Evolutionary conservation across 30 jellyfish, hydroid and myxozoan species (phyloP).

Genomic region (Mastigias papua): DNA sequence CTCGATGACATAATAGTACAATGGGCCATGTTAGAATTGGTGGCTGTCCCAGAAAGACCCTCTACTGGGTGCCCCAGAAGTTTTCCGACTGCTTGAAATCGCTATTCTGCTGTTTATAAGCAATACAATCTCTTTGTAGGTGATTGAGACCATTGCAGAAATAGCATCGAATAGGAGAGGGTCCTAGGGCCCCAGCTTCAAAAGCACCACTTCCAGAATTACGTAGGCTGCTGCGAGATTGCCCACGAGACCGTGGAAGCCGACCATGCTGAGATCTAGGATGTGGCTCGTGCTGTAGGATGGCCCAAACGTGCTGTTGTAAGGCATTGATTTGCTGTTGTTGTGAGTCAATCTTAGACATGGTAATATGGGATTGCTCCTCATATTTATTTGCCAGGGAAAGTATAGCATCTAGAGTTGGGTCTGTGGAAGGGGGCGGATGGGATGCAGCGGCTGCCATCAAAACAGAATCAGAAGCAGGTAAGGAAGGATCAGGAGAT

Average conservation of each 20-base stretch:
- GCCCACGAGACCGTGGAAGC: neutral
- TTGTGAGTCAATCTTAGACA: constrained; percentile 11
- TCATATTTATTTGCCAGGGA: constrained; percentile 30
- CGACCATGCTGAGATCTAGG: neutral
- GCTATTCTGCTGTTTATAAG: constrained; percentile 5
- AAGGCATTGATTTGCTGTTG: constrained; percentile 35
- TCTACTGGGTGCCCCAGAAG: constrained; percentile 4
- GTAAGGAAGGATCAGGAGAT: neutral
- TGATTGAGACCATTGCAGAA: constrained; percentile 5
- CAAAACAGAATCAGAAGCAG: constrained; percentile 33
- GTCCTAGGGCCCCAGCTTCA: constrained; percentile 5
- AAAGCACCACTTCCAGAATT: neutral
- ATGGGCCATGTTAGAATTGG: neutral
- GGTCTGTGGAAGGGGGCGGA: constrained; percentile 23
- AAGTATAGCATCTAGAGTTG: constrained; percentile 44
- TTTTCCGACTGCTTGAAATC: neutral
- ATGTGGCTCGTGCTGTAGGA: neutral
- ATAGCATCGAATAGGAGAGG: constrained; percentile 5
- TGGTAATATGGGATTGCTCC: constrained; percentile 37
- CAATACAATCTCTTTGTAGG: constrained; percentile 1
- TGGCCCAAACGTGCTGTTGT: constrained; percentile 7
- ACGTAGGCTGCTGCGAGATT: constrained; percentile 2
- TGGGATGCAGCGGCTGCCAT: constrained; percentile 14
- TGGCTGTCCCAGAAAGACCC: constrained; percentile 16
- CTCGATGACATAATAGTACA: neutral